These are phyloP conservation scores for Dicerorhinus sumatrensis DNA, from an alignment of 2,113 vertebrate genomes.

Conservation along the genomic window DNA sequence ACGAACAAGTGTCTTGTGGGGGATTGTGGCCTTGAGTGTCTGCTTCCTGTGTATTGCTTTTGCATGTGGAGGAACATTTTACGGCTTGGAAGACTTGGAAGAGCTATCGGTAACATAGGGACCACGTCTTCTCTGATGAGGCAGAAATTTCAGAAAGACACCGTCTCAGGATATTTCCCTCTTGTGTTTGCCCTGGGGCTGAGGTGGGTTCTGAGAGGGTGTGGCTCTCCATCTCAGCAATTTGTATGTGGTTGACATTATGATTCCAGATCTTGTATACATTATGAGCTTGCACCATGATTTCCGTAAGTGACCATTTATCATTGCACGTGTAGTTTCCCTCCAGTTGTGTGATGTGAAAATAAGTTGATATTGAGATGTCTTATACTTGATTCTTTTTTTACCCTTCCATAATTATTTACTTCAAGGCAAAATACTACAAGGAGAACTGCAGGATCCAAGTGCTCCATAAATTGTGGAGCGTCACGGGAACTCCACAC, in stretches of 20 bases:
- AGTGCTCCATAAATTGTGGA: too few species aligned
- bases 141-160: neutral
- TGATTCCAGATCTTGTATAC: neutral
- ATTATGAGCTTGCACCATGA: rapidly evolving
- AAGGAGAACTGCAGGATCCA: neutral
- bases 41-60: neutral
- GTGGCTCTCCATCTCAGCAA: neutral
- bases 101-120: neutral
- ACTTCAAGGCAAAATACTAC: neutral
- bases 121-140: neutral
- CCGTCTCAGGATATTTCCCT: neutral
- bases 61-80: neutral
- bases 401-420: too few species aligned
- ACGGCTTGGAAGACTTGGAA: neutral
- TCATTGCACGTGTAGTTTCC: neutral
- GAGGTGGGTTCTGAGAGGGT: neutral
- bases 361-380: neutral
- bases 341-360: neutral
- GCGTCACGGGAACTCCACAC: neutral
- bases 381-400: neutral
- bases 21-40: neutral
- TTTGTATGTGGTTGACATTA: too few species aligned
- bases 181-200: neutral
- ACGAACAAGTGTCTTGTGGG: neutral
- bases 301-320: neutral